These are phyloP conservation scores for Nycticryphes semicollaris DNA, from an alignment of 2,113 vertebrate genomes.

Conservation along the genomic window DNA sequence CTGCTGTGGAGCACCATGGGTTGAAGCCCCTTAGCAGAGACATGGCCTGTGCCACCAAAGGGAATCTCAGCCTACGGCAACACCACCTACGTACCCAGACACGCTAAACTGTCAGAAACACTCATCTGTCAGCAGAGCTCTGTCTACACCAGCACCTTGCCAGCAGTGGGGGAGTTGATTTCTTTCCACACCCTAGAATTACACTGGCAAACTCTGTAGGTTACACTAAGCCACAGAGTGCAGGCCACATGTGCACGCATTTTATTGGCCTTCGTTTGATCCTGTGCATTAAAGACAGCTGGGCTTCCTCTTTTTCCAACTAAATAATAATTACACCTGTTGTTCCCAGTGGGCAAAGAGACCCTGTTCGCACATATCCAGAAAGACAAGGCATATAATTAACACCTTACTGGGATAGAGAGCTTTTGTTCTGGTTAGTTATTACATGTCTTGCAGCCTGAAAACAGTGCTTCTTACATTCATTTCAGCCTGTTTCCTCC, in stretches of 20 bases:
- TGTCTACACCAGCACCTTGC: constrained; percentile 49
- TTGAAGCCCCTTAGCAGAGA: neutral
- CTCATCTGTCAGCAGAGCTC: constrained; percentile 56
- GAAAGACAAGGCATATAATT: constrained; percentile 42
- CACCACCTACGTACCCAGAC: constrained; percentile 12
- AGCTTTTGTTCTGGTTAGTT: constrained; percentile 51
- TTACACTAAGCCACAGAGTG: constrained; percentile 37
- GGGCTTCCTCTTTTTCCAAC: constrained; percentile 45
- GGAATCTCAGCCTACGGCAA: constrained; percentile 5
- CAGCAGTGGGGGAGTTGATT: constrained; percentile 52
- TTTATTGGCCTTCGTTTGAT: constrained; percentile 70
- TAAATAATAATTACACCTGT: constrained; percentile 56
- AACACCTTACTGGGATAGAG: constrained; percentile 41
- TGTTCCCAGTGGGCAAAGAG: constrained; percentile 48
- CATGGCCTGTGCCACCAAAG: neutral
- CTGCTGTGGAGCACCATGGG: neutral
- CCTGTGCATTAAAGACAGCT: constrained; percentile 56
- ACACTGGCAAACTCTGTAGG: constrained; percentile 51
- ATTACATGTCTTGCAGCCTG: constrained; percentile 25
- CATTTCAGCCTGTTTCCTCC: constrained; percentile 32
- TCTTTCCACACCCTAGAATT: constrained; percentile 67
- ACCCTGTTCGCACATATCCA: neutral
- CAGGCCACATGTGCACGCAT: neutral
- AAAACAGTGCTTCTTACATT: constrained; percentile 35
- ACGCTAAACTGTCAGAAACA: constrained; percentile 51